Evolutionary conservation across 2,888 invertebrate species (phyloP).

Genomic region (Trissolcus japonicus): DNA sequence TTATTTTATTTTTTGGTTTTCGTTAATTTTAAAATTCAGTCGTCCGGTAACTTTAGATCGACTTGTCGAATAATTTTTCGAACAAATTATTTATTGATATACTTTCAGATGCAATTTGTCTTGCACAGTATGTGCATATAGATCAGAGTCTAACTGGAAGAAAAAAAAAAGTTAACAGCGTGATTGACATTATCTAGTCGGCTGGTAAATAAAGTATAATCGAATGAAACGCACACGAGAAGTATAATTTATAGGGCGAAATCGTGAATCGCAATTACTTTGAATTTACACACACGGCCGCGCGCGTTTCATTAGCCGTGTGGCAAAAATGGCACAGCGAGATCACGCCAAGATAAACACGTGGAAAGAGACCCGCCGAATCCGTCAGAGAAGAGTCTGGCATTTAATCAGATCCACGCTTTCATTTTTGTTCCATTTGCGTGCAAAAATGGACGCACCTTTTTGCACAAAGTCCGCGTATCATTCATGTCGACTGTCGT

Average conservation of each 20-base stretch:
- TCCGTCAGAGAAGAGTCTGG: conserved; percentile 14
- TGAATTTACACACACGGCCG: conserved; percentile 12
- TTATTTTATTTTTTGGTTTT: no score
- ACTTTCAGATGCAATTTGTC: no score
- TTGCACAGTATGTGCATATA: no score
- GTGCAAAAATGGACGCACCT: conserved; percentile 10
- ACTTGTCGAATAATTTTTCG: no score
- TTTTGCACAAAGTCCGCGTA: conserved; percentile 1
- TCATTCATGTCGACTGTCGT: conserved; percentile 11
- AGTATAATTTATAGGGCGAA: conserved; percentile 23
- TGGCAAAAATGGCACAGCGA: conserved; percentile 10
- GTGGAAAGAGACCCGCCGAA: conserved; percentile 7
- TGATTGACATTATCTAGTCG: conserved; percentile 27
- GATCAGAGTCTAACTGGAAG: no score
- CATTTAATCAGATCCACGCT: conserved; percentile 13
- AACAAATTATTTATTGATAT: no score
- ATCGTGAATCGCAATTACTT: conserved; percentile 21
- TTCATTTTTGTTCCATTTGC: conserved; percentile 15
- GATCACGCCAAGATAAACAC: conserved; percentile 14
- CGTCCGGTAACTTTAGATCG: no score
- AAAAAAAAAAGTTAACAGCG: no score
- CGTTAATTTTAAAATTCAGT: no score
- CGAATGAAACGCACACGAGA: conserved; percentile 20
- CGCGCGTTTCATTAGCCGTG: conserved; percentile 9
- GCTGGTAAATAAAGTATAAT: conserved; percentile 21